Evolutionary conservation across 2,888 invertebrate genomes (phyloP), one percentile per base, ranked within the genome.

Genomic region (Allolobophora icterica): DNA sequence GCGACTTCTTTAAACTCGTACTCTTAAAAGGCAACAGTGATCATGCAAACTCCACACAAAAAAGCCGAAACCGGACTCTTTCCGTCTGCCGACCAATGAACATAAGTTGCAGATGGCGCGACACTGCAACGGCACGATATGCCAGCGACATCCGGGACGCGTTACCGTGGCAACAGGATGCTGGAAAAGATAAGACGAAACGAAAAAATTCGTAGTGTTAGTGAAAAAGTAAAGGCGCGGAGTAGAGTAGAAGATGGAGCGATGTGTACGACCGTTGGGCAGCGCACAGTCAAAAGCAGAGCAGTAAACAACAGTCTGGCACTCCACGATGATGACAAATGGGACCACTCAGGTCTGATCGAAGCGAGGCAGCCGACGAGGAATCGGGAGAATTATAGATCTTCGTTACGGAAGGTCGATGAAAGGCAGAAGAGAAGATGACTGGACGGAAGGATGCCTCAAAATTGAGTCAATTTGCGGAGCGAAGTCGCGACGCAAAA

Each of bases 381-480:
- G 52, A 52, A 52, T n/a, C 71, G 71, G 11, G 71, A 71, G n/a
- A 71, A 71, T 71, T 71, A 71, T 71, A n/a, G 71, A n/a, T 71
- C 71, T n/a, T n/a, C 30, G n/a, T 71, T 30, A 71, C 30, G n/a
- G 52, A 24, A 52, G 52, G n/a, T 11, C 30, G 30, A n/a, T n/a
- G 71, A 71, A 71, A 71, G 71, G 30, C 8, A 30, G 71, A 11
- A 24, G 15, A 24, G 71, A 71, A 4, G 71, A 71, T 17, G 38
- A 38, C 38, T 38, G 45, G 45, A 71, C 71, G 71, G 71, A 71
- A 30, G 71, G 71, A 71, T 4, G 30, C 3, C 5, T 71, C 71
- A 71, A 71, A 71, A 71, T 71, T 71, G 71, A 71, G 71, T n/a
- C 71, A 71, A 71, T 71, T 71, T 71, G 71, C 71, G 71, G 30